These are phyloP conservation scores for Spea hammondii DNA, from an alignment of 2,797 vertebrate species.

Conservation along the genomic window DNA sequence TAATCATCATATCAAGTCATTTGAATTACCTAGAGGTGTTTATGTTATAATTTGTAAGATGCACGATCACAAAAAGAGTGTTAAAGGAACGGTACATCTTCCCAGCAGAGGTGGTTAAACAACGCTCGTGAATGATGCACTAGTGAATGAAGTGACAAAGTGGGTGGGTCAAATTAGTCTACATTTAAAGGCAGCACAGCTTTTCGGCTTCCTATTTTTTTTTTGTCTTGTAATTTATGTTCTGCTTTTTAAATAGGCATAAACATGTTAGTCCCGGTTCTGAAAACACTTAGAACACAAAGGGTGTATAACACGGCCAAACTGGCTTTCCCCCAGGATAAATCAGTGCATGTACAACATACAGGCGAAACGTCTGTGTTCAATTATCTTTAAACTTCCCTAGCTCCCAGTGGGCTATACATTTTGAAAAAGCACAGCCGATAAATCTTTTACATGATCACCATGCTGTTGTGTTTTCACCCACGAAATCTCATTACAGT, in stretches of 20 bases:
- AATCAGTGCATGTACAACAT: conserved; percentile 46
- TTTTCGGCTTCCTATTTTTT: not conserved
- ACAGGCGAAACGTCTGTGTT: conserved; percentile 46
- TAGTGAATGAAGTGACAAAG: not conserved
- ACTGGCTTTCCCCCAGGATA: conserved; percentile 44
- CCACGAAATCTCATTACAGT: conserved; percentile 40
- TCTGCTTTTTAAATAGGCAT: conserved; percentile 11
- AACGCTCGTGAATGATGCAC: not conserved
- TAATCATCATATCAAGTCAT: too few species aligned
- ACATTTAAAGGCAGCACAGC: not conserved
- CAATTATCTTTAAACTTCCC: conserved; percentile 48
- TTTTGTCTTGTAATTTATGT: conserved; percentile 12
- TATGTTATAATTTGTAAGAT: too few species aligned
- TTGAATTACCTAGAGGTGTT: too few species aligned
- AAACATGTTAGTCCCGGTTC: conserved; percentile 21
- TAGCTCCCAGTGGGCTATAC: conserved; percentile 45
- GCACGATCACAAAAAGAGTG: too few species aligned
- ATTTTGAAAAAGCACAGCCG: conserved; percentile 45
- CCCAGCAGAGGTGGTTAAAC: too few species aligned
- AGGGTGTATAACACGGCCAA: conserved; percentile 43
- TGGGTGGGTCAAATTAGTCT: conserved; percentile 2
- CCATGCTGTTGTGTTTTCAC: conserved; percentile 29
- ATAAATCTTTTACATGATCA: conserved; percentile 46
- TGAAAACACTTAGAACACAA: conserved; percentile 36
- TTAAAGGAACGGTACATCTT: too few species aligned